Percentiles rank a stretch among this genome's conserved stretches.
Evolutionary conservation across 2,888 invertebrate species (phyloP).

Genomic region (Ochropleura plecta): DNA sequence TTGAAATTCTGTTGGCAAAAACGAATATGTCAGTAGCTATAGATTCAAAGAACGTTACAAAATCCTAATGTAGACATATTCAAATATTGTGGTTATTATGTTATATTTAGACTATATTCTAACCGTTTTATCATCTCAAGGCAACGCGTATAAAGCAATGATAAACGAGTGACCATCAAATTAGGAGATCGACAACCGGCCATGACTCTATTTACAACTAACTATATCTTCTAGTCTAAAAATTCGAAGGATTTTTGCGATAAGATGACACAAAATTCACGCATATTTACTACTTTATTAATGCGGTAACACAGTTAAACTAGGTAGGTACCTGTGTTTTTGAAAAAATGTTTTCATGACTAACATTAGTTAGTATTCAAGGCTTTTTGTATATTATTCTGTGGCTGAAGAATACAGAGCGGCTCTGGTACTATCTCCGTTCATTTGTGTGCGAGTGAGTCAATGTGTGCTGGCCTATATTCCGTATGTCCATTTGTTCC

Average conservation of each 20-base stretch:
- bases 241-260: conserved; percentile 85
- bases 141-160: conserved; percentile 74
- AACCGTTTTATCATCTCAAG: conserved; percentile 76
- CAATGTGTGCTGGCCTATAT: conserved; percentile 70
- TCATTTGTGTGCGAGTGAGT: conserved; percentile 46
- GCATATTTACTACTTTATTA: conserved; percentile 53
- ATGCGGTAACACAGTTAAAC: conserved; percentile 38
- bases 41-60: conserved; percentile 40
- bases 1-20: conserved; percentile 53
- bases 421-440: conserved; percentile 48
- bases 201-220: conserved; percentile 86
- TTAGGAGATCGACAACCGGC: conserved; percentile 89
- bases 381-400: conserved; percentile 46
- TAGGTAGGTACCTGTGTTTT: conserved; percentile 46
- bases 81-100: conserved; percentile 53
- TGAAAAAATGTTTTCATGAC: conserved; percentile 51
- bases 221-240: conserved; percentile 72
- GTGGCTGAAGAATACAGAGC: conserved; percentile 53
- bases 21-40: conserved; percentile 23
- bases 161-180: conserved; percentile 86
- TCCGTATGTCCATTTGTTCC: conserved; percentile 65
- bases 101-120: conserved; percentile 55
- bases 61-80: conserved; percentile 42
- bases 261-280: conserved; percentile 82
- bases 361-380: conserved; percentile 57